phyloP scores from a whole-genome alignment of 2,113 vertebrate species.

The Erinaceus europaeus region DNA sequence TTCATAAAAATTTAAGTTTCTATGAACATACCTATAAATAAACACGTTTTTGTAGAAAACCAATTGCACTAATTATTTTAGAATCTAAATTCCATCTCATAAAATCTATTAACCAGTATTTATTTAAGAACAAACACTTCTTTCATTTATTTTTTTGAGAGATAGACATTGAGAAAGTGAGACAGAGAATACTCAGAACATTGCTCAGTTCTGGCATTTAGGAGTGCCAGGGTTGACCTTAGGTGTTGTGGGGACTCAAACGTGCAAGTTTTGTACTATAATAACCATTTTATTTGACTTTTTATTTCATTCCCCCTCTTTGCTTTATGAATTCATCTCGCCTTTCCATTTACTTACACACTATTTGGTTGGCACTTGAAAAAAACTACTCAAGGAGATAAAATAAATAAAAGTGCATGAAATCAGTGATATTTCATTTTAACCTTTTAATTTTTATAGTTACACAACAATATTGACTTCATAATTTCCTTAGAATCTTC shows the following conservation, averaged over 20 bases:
- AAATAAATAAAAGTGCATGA: neutral
- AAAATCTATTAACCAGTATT: neutral
- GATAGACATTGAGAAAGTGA: too few species aligned
- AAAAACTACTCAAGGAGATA: neutral
- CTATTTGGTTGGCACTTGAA: neutral
- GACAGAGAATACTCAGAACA: neutral
- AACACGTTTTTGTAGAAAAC: constrained; percentile 7
- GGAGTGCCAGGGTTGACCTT: neutral
- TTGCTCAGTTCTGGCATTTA: neutral
- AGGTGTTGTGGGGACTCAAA: too few species aligned
- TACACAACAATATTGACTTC: neutral
- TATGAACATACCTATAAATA: constrained; percentile 24
- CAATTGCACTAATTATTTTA: neutral
- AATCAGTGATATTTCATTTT: neutral
- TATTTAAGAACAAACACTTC: too few species aligned
- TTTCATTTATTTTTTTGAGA: neutral
- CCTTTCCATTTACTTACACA: neutral
- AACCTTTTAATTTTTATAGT: neutral
- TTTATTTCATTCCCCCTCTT: too few species aligned
- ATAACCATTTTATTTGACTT: too few species aligned
- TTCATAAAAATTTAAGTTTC: constrained; percentile 41
- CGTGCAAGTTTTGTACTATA: too few species aligned
- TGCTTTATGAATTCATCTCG: neutral
- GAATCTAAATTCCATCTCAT: constrained; percentile 34
- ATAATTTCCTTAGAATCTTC: neutral